Evolutionary conservation across 1,140 invertebrate genomes (phyloP).

Genomic region (Antheraea pernyi): DNA sequence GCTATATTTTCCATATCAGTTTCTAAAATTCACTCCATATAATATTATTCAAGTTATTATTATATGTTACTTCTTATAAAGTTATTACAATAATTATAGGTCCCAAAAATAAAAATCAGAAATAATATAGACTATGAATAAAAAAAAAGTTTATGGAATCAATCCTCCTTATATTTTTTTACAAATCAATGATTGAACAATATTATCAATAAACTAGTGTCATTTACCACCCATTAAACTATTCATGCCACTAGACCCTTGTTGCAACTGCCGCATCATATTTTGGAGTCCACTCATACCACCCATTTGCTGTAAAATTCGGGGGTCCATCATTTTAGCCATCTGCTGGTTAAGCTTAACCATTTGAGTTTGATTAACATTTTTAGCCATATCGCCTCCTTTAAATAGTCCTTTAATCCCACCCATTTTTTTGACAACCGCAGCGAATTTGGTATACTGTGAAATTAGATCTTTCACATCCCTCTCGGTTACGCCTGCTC

Average conservation of each 20-base stretch:
- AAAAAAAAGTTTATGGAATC: neutral
- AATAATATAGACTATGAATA: neutral
- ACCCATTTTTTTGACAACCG: constrained; percentile 99
- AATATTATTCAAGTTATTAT: too few relatives aligned
- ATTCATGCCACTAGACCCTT: constrained; percentile 88
- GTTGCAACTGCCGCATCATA: constrained; percentile 99
- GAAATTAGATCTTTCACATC: constrained; percentile 99
- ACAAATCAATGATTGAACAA: constrained; percentile 2
- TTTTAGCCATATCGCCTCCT: constrained; percentile 98
- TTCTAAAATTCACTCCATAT: too few relatives aligned
- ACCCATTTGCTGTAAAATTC: constrained; percentile 95
- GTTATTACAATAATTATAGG: too few relatives aligned
- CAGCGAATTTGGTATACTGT: constrained; percentile 99
- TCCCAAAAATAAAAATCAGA: too few relatives aligned
- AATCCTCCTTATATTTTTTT: neutral
- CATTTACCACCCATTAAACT: constrained; percentile 88
- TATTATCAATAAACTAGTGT: constrained; percentile 34
- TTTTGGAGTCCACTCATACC: constrained; percentile 98
- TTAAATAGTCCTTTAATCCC: constrained; percentile 99
- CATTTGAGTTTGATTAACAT: constrained; percentile 99
- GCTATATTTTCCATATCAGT: too few relatives aligned
- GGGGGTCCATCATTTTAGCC: constrained; percentile 99
- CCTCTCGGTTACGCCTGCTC: constrained; percentile 95
- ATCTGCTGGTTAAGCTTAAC: constrained; percentile 99
- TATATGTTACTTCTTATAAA: too few relatives aligned